Evolutionary conservation across 2,888 invertebrate species (phyloP), one percentile per base, ranked within the genome.

Genomic region (Hirtodrosophila confusa): DNA sequence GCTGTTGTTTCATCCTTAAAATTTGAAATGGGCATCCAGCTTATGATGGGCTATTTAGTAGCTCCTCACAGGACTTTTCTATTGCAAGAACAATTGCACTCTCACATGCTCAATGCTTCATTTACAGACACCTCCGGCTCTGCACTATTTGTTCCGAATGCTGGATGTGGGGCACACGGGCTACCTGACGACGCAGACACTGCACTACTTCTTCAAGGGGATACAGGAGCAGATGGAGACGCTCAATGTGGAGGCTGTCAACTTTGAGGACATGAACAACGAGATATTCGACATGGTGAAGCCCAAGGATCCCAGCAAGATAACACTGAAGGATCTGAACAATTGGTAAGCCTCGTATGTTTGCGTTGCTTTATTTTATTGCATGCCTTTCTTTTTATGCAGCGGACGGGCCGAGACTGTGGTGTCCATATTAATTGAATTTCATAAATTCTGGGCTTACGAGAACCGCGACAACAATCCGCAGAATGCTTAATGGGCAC

Each of bases 221-320:
- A 97, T 99, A 76, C 96, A 98, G 91, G 96, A 97, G 75, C 97
- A 97, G 91, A 96, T 99, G 94, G 93, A 94, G 57, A 94, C 95
- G 6, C 96, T 97, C 90, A 96, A 96, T 29, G 96, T 97, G n/a
- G 97, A 97, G 74, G 95, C 96, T 0, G 97, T 98, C 0, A 95
- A 95, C 80, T 98, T 98, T 91, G 96, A 97, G 79, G 98, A 99
- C 92, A 96, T 99, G 0, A 98, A 98, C 91, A 98, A 99, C 93
- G 98, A 99, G 92, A 96, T 99, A 78, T 99, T 98, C 92, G 99
- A 99, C 92, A 99, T 99, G 98, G 97, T 98, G 1, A 95, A 97
- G 70, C 98, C 98, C 0, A 94, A 93, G 62, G 94, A 98, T 91
- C 96, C 97, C 0, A 93, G 94, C 8, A 94, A 94, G 90, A 98